phyloP scores from a whole-genome alignment of 2,797 vertebrate genomes.

The Menidia menidia region DNA sequence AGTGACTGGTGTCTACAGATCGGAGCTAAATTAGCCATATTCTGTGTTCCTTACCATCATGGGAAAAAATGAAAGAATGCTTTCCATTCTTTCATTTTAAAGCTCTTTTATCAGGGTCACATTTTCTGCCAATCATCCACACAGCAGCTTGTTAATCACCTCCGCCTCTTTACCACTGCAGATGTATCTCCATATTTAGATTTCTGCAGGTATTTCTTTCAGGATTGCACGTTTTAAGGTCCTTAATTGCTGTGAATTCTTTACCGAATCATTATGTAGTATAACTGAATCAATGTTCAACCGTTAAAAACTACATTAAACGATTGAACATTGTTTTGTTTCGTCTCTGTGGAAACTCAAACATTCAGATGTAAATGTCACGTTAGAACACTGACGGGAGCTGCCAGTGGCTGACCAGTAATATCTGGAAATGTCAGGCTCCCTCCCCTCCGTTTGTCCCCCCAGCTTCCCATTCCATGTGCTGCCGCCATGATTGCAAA shows the following conservation, averaged over 20 bases:
- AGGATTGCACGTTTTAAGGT: background rate
- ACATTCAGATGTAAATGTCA: background rate
- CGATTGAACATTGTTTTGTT: no score
- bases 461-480: background rate
- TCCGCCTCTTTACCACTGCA: no score
- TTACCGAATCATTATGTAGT: no score
- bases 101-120: background rate
- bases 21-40: no score
- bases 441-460: background rate
- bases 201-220: background rate
- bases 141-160: background rate
- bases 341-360: no score
- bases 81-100: background rate
- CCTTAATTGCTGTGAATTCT: background rate
- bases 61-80: no score
- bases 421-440: conserved; percentile 50
- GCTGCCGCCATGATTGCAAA: conserved; percentile 15
- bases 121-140: background rate
- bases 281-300: no score
- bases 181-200: background rate
- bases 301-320: no score
- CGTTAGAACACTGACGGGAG: conserved; percentile 24
- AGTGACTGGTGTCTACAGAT: no score
- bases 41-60: no score
- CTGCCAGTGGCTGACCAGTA: conserved; percentile 38